Percentiles rank a stretch among this genome's conserved stretches.
These are phyloP conservation scores for Cylas formicarius DNA, from an alignment of 1,140 invertebrate species.

Conservation along the genomic window DNA sequence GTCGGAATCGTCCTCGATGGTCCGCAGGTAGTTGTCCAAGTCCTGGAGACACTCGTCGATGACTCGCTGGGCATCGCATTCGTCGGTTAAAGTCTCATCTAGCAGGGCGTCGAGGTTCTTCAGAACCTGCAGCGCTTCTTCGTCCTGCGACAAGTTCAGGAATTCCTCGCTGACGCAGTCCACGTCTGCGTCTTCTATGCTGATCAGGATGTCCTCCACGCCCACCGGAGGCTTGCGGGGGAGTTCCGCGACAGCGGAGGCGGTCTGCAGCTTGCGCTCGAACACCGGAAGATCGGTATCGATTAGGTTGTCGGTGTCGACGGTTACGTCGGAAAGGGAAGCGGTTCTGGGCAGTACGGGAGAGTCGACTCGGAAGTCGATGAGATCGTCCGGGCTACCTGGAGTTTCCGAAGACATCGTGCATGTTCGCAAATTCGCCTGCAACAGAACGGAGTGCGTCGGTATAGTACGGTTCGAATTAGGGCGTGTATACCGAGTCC, in stretches of 20 bases:
- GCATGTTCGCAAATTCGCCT: constrained; percentile 19
- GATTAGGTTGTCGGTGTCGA: constrained; percentile 30
- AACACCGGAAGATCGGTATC: constrained; percentile 36
- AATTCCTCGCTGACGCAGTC: constrained; percentile 12
- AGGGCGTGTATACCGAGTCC: too few species aligned
- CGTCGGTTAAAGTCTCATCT: constrained; percentile 29
- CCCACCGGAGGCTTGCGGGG: constrained; percentile 27
- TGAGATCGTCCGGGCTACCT: constrained; percentile 25
- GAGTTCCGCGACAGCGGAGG: constrained; percentile 10
- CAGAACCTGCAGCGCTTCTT: constrained; percentile 29
- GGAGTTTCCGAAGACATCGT: constrained; percentile 20
- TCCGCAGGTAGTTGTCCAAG: constrained; percentile 37
- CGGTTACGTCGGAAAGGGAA: not conserved
- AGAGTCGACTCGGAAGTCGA: constrained; percentile 33
- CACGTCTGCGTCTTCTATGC: constrained; percentile 31
- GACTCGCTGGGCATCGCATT: constrained; percentile 17
- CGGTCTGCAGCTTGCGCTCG: constrained; percentile 33
- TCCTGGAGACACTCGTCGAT: constrained; percentile 38
- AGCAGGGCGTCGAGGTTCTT: constrained; percentile 32
- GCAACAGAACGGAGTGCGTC: too few species aligned
- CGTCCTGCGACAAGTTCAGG: constrained; percentile 7
- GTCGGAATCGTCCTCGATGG: constrained; percentile 10
- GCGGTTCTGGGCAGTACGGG: constrained; percentile 21
- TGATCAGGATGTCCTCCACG: constrained; percentile 37
- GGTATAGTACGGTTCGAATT: too few species aligned